Conservation (phyloP, 2,888 invertebrate genomes). For the Sycophila texana region DNA sequence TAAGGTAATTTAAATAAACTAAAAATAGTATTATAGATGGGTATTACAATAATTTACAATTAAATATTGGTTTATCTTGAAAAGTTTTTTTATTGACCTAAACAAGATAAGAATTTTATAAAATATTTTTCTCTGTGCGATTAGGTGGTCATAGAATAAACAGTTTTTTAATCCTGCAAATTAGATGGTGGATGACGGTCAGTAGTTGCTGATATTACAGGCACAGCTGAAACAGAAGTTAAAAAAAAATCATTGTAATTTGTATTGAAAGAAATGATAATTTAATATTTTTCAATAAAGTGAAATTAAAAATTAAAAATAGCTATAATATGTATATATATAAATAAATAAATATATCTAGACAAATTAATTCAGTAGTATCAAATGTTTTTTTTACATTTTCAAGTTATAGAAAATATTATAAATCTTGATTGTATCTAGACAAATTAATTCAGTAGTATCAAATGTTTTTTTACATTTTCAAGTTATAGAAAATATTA, state of each 20-base stretch:
- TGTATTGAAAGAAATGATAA: neutral
- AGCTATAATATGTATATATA: too few species aligned
- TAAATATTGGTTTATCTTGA: constrained; percentile 57
- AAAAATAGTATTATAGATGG: neutral
- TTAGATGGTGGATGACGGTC: constrained; percentile 44
- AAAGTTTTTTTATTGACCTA: constrained; percentile 65
- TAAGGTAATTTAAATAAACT: neutral
- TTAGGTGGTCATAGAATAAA: constrained; percentile 39
- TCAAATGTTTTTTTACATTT: too few species aligned
- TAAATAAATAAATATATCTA: too few species aligned
- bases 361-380: too few species aligned
- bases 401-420: too few species aligned
- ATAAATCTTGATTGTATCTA: too few species aligned
- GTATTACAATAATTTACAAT: constrained; percentile 11
- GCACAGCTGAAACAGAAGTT: constrained; percentile 60
- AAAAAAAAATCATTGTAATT: neutral
- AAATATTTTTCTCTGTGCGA: constrained; percentile 61
- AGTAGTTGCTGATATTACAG: constrained; percentile 51
- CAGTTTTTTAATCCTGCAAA: constrained; percentile 5
- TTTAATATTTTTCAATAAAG: too few species aligned
- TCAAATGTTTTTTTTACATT: too few species aligned
- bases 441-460: too few species aligned
- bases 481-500: too few species aligned
- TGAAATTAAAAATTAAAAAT: too few species aligned
- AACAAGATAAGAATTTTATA: constrained; percentile 61